Conservation (phyloP, 1,140 invertebrate genomes). For the Diprion similis region DNA sequence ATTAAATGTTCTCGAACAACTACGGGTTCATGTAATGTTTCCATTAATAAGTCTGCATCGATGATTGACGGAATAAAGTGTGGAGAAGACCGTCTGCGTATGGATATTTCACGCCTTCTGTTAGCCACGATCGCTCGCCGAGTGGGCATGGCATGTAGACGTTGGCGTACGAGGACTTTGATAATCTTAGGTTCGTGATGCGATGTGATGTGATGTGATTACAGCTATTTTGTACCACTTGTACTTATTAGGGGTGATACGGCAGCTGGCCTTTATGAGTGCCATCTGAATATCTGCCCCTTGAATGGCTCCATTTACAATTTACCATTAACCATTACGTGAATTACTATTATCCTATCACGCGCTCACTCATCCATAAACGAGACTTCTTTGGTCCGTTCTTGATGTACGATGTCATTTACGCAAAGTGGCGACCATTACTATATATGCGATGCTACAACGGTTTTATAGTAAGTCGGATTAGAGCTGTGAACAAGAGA, state of each 20-base stretch:
- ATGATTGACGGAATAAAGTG: too few relatives aligned
- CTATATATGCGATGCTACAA: conserved; percentile 51
- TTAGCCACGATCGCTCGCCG: not conserved
- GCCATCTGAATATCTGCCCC: conserved; percentile 59
- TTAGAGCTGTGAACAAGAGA: not conserved
- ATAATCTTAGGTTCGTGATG: conserved; percentile 26
- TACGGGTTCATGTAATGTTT: too few relatives aligned
- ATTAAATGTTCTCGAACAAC: too few relatives aligned
- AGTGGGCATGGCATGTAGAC: not conserved
- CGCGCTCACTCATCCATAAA: conserved; percentile 45
- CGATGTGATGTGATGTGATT: conserved; percentile 45
- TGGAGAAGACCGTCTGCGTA: too few relatives aligned
- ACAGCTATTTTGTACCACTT: conserved; percentile 64
- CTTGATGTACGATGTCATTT: conserved; percentile 57
- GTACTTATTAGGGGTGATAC: conserved; percentile 62
- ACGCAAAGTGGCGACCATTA: conserved; percentile 62
- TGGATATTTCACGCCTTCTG: too few relatives aligned
- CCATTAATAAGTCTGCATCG: too few relatives aligned
- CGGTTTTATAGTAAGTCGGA: conserved; percentile 51
- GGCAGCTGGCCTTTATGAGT: conserved; percentile 58
- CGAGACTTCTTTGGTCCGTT: conserved; percentile 52
- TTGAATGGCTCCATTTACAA: conserved; percentile 47
- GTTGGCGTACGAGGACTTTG: conserved; percentile 23
- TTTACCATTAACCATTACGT: conserved; percentile 62
- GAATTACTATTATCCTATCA: conserved; percentile 65